Percentiles rank a stretch among this genome's conserved stretches.
Evolutionary conservation across 2,797 vertebrate genomes (phyloP).

Genomic region (Cossypha niveicapilla): DNA sequence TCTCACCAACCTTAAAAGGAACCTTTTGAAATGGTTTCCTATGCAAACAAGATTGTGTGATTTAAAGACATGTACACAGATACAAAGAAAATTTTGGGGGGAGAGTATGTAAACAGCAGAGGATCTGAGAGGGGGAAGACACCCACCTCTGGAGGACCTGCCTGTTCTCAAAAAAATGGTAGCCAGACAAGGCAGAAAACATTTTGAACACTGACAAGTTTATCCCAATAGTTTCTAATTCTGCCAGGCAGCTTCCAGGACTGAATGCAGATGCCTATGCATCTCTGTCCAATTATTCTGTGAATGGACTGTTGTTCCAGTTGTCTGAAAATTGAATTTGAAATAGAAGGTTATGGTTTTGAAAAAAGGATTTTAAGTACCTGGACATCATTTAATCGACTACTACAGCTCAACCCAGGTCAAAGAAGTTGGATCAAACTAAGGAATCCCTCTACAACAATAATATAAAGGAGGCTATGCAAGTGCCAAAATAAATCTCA

Average conservation of each 20-base stretch:
- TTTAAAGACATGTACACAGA: background rate
- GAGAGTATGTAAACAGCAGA: background rate
- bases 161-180: background rate
- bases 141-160: background rate
- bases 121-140: background rate
- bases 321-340: background rate
- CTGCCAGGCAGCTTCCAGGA: background rate
- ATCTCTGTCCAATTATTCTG: background rate
- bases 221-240: background rate
- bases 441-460: background rate
- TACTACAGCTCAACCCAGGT: background rate
- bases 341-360: background rate
- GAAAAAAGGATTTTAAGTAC: background rate
- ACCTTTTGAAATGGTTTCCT: background rate
- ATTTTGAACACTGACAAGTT: background rate
- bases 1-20: background rate
- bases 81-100: fast-evolving
- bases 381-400: background rate
- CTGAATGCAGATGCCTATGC: background rate
- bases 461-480: background rate
- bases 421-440: background rate
- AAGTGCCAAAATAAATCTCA: background rate
- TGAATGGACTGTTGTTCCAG: background rate
- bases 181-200: background rate
- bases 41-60: background rate